A percentile compares a stretch with the other conserved stretches of the same genome.
These are phyloP conservation scores for Andinoacara biseriatus DNA, from an alignment of 2,113 vertebrate species.

Conservation along the genomic window DNA sequence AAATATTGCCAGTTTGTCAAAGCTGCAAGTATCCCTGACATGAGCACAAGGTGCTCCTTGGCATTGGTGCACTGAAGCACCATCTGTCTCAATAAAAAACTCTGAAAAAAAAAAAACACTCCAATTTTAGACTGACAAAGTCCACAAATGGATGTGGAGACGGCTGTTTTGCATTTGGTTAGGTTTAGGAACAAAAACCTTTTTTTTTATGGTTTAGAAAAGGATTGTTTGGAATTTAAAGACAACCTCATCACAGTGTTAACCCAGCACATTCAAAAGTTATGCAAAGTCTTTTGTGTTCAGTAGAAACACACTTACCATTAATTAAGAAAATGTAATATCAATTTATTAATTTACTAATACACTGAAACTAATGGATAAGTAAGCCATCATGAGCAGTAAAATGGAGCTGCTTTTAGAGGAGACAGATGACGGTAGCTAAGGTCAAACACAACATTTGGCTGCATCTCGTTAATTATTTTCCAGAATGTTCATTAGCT, in stretches of 20 bases:
- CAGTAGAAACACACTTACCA: not conserved
- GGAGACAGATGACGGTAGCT: conserved; percentile 37
- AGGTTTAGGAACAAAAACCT: rapidly evolving
- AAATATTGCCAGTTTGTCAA: not conserved
- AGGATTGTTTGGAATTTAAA: not conserved
- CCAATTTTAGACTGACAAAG: not conserved
- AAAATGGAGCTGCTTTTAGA: conserved; percentile 27
- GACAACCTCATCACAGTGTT: not conserved
- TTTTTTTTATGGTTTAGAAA: not conserved
- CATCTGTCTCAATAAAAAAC: not conserved
- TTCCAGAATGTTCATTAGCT: conserved; percentile 57
- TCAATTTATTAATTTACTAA: not conserved
- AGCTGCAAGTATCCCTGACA: conserved; percentile 9
- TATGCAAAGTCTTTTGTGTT: not conserved
- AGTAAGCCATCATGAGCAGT: not conserved
- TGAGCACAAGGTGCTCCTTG: conserved; percentile 5
- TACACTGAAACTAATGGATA: not conserved
- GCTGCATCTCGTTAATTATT: conserved; percentile 54
- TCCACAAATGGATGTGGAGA: not conserved
- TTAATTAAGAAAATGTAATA: not conserved
- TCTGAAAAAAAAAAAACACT: not conserved
- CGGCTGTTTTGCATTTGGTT: not conserved
- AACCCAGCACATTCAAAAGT: not conserved
- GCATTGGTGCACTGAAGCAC: not conserved
- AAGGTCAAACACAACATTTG: conserved; percentile 53